phyloP scores from a whole-genome alignment of 2,113 vertebrate species.

The Corydoras maculifer region DNA sequence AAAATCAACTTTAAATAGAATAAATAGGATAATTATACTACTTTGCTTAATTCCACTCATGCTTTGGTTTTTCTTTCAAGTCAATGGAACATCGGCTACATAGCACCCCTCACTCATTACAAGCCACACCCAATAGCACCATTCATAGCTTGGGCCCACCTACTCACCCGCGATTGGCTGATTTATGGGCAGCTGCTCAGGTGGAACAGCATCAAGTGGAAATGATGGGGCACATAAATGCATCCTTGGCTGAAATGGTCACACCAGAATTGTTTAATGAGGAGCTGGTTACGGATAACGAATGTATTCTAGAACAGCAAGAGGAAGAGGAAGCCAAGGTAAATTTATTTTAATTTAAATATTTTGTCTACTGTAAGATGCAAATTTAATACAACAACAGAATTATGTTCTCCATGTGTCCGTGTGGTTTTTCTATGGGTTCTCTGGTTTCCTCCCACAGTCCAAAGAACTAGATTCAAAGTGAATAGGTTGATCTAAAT shows the following conservation, averaged over 20 bases:
- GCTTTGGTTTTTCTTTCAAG: slow-evolving; percentile 37
- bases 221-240: slow-evolving; percentile 66
- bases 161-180: slow-evolving; percentile 74
- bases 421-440: too few species aligned
- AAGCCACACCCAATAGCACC: slow-evolving; percentile 72
- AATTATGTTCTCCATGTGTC: too few species aligned
- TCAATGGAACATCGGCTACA: slow-evolving; percentile 60
- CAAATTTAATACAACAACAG: too few species aligned
- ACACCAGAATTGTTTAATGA: slow-evolving; percentile 60
- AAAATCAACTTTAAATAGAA: too few species aligned
- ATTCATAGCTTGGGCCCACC: slow-evolving; percentile 70
- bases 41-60: too few species aligned
- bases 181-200: slow-evolving; percentile 78
- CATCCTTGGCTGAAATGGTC: slow-evolving; percentile 63
- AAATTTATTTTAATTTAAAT: too few species aligned
- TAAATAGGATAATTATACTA: too few species aligned
- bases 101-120: slow-evolving; percentile 66
- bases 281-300: slow-evolving; percentile 65
- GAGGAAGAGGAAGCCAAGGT: slow-evolving; percentile 66
- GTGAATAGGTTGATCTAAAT: too few species aligned
- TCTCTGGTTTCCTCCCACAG: too few species aligned
- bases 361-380: too few species aligned
- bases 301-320: slow-evolving; percentile 63
- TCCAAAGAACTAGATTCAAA: too few species aligned
- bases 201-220: slow-evolving; percentile 67